Evolutionary conservation across 2,888 invertebrate genomes (phyloP).

Genomic region (Andrena trimmerana): DNA sequence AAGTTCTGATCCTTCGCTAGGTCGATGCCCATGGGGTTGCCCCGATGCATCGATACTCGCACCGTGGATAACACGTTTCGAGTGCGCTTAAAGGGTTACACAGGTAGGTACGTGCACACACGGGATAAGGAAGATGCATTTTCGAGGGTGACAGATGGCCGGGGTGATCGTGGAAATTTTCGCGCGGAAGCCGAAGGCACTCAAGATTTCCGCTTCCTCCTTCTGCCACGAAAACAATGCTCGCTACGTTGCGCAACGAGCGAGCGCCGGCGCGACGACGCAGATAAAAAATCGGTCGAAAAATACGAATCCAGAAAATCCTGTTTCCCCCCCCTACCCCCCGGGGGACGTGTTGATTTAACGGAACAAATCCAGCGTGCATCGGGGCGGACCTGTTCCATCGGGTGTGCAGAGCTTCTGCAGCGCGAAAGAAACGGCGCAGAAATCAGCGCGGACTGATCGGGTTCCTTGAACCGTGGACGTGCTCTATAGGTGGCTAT

Average conservation of each 20-base stretch:
- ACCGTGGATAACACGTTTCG: too few relatives aligned
- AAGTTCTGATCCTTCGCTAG: conserved; percentile 2
- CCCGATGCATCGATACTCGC: neutral
- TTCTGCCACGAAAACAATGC: conserved; percentile 13
- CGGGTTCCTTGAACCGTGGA: conserved; percentile 70
- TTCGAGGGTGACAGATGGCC: too few relatives aligned
- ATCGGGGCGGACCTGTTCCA: conserved; percentile 58
- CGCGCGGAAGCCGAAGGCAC: neutral
- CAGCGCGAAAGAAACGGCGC: conserved; percentile 59
- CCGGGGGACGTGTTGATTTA: conserved; percentile 57
- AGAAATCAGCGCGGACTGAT: conserved; percentile 63
- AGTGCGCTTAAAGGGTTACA: too few relatives aligned
- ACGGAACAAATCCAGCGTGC: conserved; percentile 57
- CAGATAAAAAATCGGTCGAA: conserved; percentile 39
- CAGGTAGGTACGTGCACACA: too few relatives aligned
- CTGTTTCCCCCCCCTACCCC: conserved; percentile 31
- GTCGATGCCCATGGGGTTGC: neutral
- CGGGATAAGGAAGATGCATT: too few relatives aligned
- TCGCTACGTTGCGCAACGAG: conserved; percentile 4
- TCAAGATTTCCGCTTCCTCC: neutral
- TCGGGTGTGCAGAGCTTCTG: conserved; percentile 17
- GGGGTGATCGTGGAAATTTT: neutral
- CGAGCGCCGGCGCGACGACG: neutral
- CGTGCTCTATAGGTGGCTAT: conserved; percentile 64
- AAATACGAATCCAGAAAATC: conserved; percentile 53